A percentile compares a stretch with the other conserved stretches of the same genome.
Conservation (phyloP, 2,113 vertebrate genomes). For the Labeo catla region DNA sequence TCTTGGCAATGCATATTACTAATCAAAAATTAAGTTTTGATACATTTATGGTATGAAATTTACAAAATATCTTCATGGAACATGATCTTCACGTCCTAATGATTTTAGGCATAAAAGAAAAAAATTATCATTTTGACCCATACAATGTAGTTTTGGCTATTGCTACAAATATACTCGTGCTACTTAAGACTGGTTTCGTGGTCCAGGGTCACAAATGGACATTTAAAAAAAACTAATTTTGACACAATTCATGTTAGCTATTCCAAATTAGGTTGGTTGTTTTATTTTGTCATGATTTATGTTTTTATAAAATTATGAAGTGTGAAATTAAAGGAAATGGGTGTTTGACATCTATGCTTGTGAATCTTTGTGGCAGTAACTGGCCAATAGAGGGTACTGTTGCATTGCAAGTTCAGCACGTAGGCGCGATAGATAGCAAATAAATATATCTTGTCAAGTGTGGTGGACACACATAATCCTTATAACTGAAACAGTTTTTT, state of each 20-base stretch:
- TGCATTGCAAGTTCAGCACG: conserved; percentile 69
- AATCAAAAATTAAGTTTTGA: no score
- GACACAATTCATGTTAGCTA: background rate
- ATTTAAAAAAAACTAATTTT: no score
- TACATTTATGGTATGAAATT: no score
- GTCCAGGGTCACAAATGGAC: no score
- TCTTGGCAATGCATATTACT: no score
- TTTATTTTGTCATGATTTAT: background rate
- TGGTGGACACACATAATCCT: background rate
- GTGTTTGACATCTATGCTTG: conserved; percentile 14
- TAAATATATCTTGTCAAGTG: background rate
- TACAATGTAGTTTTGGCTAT: no score
- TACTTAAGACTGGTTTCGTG: no score
- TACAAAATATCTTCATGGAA: no score
- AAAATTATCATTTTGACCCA: no score
- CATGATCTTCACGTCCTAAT: no score
- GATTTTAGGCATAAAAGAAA: no score
- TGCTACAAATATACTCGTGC: no score
- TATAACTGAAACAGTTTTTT: background rate
- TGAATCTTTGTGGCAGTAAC: conserved; percentile 60
- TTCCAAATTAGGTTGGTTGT: background rate
- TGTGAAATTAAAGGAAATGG: background rate
- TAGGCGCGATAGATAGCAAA: background rate
- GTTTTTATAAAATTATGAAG: background rate
- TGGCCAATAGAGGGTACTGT: conserved; percentile 78